A percentile compares a stretch with the other conserved stretches of the same genome.
Evolutionary conservation across 2,888 invertebrate genomes (phyloP).

Genomic region (Drosophila yooni): DNA sequence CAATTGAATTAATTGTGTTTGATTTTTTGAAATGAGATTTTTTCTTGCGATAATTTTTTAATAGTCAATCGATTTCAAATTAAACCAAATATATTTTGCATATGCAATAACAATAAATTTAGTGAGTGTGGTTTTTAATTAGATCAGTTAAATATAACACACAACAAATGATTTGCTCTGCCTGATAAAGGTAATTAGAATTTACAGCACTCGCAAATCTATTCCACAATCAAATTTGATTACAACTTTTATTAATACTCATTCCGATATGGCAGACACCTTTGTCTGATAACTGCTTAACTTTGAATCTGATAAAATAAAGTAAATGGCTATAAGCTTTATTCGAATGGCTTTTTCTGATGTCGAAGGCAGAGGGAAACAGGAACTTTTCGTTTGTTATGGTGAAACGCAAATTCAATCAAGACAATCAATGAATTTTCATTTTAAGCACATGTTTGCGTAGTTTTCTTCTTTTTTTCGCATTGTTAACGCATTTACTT

Average conservation of each 20-base stretch:
- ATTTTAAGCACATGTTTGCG: conserved; percentile 68
- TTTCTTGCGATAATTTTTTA: background rate
- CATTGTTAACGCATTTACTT: conserved; percentile 5
- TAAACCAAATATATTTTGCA: background rate
- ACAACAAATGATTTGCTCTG: background rate
- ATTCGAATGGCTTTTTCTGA: conserved; percentile 41
- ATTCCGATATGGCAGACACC: conserved; percentile 1
- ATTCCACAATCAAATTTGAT: conserved; percentile 57
- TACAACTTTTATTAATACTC: conserved; percentile 28
- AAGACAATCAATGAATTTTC: conserved; percentile 75
- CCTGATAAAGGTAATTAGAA: conserved; percentile 9
- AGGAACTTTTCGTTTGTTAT: conserved; percentile 28
- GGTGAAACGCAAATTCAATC: conserved; percentile 60
- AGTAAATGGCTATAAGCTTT: conserved; percentile 30
- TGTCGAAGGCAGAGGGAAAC: conserved; percentile 1
- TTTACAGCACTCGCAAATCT: conserved; percentile 15
- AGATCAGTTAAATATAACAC: background rate
- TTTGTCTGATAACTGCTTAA: background rate
- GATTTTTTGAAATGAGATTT: background rate
- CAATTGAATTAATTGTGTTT: background rate
- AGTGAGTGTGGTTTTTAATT: background rate
- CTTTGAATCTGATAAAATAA: background rate
- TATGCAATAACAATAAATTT: background rate
- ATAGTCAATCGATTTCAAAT: background rate
- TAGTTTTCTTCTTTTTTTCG: conserved; percentile 41